Evolutionary conservation across 2,113 vertebrate genomes (phyloP), one percentile per base, ranked within the genome.

Genomic region (Campylomormyrus tamandua): DNA sequence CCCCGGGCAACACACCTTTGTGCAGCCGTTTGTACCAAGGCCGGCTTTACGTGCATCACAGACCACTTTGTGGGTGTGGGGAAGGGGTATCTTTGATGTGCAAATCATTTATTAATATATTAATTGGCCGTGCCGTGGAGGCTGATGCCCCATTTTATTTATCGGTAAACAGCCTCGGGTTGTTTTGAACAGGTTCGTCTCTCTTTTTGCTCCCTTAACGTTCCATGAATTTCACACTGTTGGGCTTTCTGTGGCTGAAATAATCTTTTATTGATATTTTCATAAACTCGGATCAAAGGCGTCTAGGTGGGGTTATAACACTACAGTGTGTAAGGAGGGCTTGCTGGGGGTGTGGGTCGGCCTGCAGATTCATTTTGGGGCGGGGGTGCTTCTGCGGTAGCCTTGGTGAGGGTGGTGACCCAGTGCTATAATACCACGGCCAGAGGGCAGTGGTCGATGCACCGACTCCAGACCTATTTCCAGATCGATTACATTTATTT

Each of bases 31-130:
- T 74, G 35, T 80, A 19, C 35, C 35, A 80, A 80, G 35, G 56
- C 50, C 77, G 11, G 39, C 35, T 35, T 24, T 89, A 11, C 62
- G 19, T 85, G 58, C 89, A 49, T 19, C 87, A 3, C 31, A 92
- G 45, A 77, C 49, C 31, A 88, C 49, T 50, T 91, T 77, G 5
- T 56, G 53, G 53, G 53, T 56, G 52, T 90, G 39, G 86, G 91
- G 74, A 17, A 90, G 74, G 21, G 88, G 88, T 52, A 87, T 90
- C 87, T 93, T 93, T 92, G 91, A 91, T 93, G 90, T 91, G 27
- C 70, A 88, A 90, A 92, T 92, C 84, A 92, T 92, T 93, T 93
- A 90, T 93, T 93, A 90, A 93, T 91, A 90, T 90, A 90, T 92
- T 92, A 15, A 91, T 92, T 93, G 93, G 19, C 89, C 66, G 84